These are phyloP conservation scores for Chironomus riparius DNA, from an alignment of 2,888 invertebrate genomes.

Conservation along the genomic window DNA sequence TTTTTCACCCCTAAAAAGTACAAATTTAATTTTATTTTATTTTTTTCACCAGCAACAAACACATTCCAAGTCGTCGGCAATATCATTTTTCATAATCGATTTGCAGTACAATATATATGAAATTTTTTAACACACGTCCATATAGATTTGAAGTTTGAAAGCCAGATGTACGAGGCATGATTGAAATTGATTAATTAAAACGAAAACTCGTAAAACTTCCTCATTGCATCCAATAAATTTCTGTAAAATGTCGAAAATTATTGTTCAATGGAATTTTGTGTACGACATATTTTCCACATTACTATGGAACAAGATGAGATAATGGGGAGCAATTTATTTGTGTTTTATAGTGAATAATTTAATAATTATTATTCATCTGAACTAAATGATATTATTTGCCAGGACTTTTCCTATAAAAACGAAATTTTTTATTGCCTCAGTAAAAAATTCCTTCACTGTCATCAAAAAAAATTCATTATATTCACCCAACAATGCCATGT, in stretches of 20 bases:
- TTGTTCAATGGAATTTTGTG: too few species aligned
- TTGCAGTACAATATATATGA: not conserved
- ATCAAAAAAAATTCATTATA: not conserved
- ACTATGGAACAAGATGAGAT: not conserved
- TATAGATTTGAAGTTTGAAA: not conserved
- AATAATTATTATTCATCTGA: not conserved
- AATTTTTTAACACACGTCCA: not conserved
- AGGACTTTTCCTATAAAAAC: too few species aligned
- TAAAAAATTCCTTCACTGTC: too few species aligned
- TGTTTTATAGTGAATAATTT: not conserved
- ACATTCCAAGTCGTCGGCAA: not conserved
- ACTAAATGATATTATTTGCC: too few species aligned
- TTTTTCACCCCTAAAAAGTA: not conserved
- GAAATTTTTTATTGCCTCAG: too few species aligned
- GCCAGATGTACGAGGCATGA: not conserved
- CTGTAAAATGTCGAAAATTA: not conserved
- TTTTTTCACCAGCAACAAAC: not conserved
- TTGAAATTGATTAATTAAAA: constrained; percentile 19
- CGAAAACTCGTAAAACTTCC: not conserved
- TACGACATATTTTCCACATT: not conserved
- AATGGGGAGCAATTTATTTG: not conserved
- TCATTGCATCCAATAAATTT: not conserved
- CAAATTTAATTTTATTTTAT: not conserved
- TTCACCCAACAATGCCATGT: not conserved
- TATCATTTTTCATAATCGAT: constrained; percentile 19